phyloP scores from a whole-genome alignment of 2,797 vertebrate species.

The Hydrocynus forskahlii region DNA sequence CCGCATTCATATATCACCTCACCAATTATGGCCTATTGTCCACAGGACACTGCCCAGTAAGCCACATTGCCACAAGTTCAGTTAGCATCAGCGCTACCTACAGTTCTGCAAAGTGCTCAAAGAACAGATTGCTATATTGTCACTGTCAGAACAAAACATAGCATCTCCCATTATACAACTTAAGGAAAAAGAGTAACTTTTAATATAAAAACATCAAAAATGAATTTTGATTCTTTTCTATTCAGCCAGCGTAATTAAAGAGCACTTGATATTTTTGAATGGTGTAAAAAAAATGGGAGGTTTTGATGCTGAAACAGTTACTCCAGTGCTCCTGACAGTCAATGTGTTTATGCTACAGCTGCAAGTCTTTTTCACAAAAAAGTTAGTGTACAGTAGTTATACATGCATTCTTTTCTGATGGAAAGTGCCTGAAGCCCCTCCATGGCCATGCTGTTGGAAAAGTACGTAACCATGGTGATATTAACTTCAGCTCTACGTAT shows the following conservation, averaged over 20 bases:
- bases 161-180: not conserved
- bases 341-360: slow-evolving; percentile 8
- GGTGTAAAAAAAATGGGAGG: too few species aligned
- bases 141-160: not conserved
- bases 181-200: not conserved
- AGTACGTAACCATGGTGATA: slow-evolving; percentile 54
- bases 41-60: not conserved
- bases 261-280: too few species aligned
- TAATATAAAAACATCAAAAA: not conserved
- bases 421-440: slow-evolving; percentile 16
- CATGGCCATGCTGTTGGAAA: slow-evolving; percentile 24
- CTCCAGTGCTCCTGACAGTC: not conserved
- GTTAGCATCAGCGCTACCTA: slow-evolving; percentile 4
- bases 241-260: too few species aligned
- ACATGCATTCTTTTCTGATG: slow-evolving; percentile 2
- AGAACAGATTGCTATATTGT: not conserved
- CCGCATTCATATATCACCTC: slow-evolving; percentile 2
- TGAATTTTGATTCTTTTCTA: too few species aligned
- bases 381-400: slow-evolving; percentile 10
- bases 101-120: not conserved
- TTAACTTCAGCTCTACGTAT: slow-evolving; percentile 48
- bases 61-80: not conserved
- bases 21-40: slow-evolving; percentile 20
- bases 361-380: not conserved
- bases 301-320: not conserved